Percentiles rank a stretch among this genome's conserved stretches.
These are phyloP conservation scores for Nesidiocoris tenuis DNA, from an alignment of 2,888 invertebrate species.

Conservation along the genomic window DNA sequence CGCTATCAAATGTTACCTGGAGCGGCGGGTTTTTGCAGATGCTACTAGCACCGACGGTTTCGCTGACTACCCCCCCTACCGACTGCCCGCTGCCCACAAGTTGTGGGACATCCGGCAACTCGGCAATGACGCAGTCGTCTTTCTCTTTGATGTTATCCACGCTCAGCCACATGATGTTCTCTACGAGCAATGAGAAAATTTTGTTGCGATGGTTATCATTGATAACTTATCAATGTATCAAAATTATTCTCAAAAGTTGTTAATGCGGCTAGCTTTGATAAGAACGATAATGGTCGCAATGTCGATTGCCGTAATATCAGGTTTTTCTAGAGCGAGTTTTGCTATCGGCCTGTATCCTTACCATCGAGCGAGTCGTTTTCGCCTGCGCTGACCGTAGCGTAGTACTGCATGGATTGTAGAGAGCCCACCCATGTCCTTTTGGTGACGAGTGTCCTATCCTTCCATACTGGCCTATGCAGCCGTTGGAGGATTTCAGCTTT, in stretches of 20 bases:
- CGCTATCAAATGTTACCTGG: constrained; percentile 50
- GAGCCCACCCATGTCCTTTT: constrained; percentile 96
- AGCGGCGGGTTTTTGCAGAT: constrained; percentile 59
- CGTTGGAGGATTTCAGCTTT: constrained; percentile 92
- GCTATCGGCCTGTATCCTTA: too few species aligned
- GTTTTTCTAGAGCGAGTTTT: too few species aligned
- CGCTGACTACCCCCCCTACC: constrained; percentile 93
- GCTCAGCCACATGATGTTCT: constrained; percentile 95
- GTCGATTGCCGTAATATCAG: background rate
- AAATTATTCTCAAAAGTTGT: background rate
- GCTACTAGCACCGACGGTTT: constrained; percentile 77
- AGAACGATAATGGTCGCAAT: too few species aligned
- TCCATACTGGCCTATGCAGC: constrained; percentile 85
- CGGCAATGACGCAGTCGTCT: constrained; percentile 73
- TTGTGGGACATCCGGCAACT: constrained; percentile 81
- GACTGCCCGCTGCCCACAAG: constrained; percentile 92
- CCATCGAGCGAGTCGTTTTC: constrained; percentile 67
- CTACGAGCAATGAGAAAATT: constrained; percentile 54
- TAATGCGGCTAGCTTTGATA: too few species aligned
- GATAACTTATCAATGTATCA: background rate
- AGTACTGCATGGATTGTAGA: constrained; percentile 98
- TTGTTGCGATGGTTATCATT: background rate
- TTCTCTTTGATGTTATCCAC: constrained; percentile 84
- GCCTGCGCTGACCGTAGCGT: constrained; percentile 90
- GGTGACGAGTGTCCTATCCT: constrained; percentile 78